These are phyloP conservation scores for Syngnathus rostellatus DNA, from an alignment of 2,797 vertebrate genomes.

Conservation along the genomic window DNA sequence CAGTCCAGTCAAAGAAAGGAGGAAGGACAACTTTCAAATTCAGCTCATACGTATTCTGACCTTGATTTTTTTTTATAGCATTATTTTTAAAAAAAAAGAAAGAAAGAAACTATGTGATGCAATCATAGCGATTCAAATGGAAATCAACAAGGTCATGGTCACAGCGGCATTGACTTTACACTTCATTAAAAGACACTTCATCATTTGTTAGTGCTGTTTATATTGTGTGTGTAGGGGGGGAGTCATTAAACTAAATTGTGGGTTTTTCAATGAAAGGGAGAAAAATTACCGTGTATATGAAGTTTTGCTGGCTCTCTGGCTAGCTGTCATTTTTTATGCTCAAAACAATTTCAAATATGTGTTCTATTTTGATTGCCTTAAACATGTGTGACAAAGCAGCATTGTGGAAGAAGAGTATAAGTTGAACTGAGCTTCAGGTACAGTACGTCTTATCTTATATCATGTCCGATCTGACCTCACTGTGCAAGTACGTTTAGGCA, in stretches of 20 bases:
- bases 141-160: constrained; percentile 35
- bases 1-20: constrained; percentile 34
- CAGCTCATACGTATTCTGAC: constrained; percentile 56
- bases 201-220: constrained; percentile 40
- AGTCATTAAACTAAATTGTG: neutral
- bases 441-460: neutral
- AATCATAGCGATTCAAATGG: constrained; percentile 64
- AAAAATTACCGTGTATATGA: neutral
- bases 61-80: constrained; percentile 35
- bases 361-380: neutral
- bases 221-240: neutral
- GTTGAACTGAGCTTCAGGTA: neutral
- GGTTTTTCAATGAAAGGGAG: neutral
- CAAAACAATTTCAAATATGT: neutral
- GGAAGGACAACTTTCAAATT: constrained; percentile 54
- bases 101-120: constrained; percentile 45
- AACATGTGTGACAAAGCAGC: neutral
- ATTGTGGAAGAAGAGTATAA: neutral
- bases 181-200: neutral
- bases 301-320: no score
- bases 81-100: neutral
- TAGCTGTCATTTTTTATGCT: no score
- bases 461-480: neutral
- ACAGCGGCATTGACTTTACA: neutral
- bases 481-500: neutral